Conservation (phyloP, 1,140 invertebrate genomes). For the Drosophila orena region DNA sequence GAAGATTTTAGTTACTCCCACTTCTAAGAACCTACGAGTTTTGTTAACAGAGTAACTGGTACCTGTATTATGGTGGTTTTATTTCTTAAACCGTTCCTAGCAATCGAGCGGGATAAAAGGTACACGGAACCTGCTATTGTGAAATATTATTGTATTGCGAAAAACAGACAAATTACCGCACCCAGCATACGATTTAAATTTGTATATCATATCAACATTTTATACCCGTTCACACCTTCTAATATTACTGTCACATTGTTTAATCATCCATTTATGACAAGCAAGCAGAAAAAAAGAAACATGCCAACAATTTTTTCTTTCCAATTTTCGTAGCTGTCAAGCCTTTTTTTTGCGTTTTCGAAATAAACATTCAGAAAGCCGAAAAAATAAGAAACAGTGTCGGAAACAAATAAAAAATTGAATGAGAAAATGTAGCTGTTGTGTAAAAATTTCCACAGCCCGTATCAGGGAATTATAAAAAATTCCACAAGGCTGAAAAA, state of each 20-base stretch:
- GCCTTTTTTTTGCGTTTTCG: constrained; percentile 27
- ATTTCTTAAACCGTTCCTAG: no score
- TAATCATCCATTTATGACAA: constrained; percentile 17
- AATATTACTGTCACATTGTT: constrained; percentile 14
- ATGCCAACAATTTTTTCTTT: constrained; percentile 1
- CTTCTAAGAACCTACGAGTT: no score
- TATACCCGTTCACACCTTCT: not conserved
- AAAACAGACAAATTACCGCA: not conserved
- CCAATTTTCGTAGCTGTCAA: constrained; percentile 18
- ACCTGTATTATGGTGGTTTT: not conserved
- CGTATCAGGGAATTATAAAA: constrained; percentile 34
- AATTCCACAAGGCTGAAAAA: constrained; percentile 33
- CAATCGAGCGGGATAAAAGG: no score
- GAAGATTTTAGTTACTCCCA: no score
- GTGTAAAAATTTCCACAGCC: constrained; percentile 47
- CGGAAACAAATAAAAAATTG: constrained; percentile 1
- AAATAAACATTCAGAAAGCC: constrained; percentile 26
- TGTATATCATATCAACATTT: not conserved
- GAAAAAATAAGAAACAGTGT: constrained; percentile 7
- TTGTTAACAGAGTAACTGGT: not conserved
- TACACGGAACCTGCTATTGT: no score
- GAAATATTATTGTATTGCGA: no score
- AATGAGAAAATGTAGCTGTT: constrained; percentile 3
- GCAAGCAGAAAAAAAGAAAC: not conserved
- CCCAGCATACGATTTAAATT: not conserved